Evolutionary conservation across 2,797 vertebrate genomes (phyloP).

Genomic region (Leptodactylus fallax): DNA sequence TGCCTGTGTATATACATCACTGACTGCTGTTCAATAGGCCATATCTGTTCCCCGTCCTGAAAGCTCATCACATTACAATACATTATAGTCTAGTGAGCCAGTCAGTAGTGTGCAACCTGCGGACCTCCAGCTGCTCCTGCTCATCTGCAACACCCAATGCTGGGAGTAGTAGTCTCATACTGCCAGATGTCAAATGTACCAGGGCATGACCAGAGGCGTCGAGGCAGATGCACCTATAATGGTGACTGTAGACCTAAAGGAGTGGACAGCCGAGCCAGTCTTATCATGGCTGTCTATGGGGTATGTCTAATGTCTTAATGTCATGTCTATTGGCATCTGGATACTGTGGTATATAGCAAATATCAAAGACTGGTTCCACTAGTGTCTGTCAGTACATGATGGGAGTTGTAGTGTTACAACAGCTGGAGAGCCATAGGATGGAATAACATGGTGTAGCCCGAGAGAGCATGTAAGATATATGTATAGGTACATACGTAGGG

Average conservation of each 20-base stretch:
- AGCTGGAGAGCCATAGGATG: background rate
- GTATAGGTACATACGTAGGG: too few species aligned
- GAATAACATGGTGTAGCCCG: background rate
- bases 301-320: background rate
- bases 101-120: background rate
- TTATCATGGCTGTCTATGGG: background rate
- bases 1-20: background rate
- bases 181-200: too few species aligned
- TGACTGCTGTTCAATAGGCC: background rate
- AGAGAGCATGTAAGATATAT: background rate
- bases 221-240: background rate
- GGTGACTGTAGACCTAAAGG: background rate
- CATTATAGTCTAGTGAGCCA: background rate
- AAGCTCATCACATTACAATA: background rate
- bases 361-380: background rate
- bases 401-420: constrained; percentile 2
- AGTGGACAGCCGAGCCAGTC: background rate
- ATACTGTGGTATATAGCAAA: background rate
- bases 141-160: background rate
- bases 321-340: background rate
- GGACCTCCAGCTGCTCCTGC: too few species aligned
- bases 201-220: background rate
- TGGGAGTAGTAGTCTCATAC: background rate
- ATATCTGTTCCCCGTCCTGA: background rate
- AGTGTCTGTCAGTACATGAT: background rate